phyloP scores from a whole-genome alignment of 2,888 invertebrate genomes.

The Orthosia gothica region DNA sequence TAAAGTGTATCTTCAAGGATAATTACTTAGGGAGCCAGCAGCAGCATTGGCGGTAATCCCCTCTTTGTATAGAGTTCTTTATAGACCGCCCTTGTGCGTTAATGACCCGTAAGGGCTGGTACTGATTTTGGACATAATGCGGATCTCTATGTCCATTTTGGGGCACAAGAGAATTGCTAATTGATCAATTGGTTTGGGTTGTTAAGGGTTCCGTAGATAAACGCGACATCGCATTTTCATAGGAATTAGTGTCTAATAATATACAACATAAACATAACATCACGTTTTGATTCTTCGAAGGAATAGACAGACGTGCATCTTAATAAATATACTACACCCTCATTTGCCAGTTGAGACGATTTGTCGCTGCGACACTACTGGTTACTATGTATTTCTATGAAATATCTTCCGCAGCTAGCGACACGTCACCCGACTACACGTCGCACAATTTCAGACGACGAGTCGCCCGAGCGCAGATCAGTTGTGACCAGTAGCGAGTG shows the following conservation, averaged over 20 bases:
- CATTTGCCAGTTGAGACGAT: too few species aligned
- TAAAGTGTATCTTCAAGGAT: constrained; percentile 74
- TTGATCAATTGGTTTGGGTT: constrained; percentile 36
- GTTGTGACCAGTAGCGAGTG: too few species aligned
- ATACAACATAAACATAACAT: too few species aligned
- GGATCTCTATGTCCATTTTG: constrained; percentile 28
- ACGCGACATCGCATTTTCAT: neutral
- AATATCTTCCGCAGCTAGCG: too few species aligned
- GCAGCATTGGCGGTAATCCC: constrained; percentile 67
- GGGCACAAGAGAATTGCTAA: constrained; percentile 32
- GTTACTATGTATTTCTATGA: too few species aligned
- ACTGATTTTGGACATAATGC: constrained; percentile 50
- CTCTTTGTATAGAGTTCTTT: constrained; percentile 67
- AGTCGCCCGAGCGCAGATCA: too few species aligned
- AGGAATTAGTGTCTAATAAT: neutral
- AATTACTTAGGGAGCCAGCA: constrained; percentile 66
- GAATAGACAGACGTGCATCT: too few species aligned
- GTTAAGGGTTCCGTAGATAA: neutral
- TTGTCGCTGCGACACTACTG: too few species aligned
- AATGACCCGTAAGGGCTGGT: constrained; percentile 53
- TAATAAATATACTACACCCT: too few species aligned
- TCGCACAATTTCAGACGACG: too few species aligned
- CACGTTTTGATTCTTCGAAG: too few species aligned
- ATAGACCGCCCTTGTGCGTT: constrained; percentile 47
- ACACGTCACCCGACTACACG: too few species aligned